phyloP scores from a whole-genome alignment of 30 jellyfish, hydroid and myxozoan species.

The Hydractinia echinata region DNA sequence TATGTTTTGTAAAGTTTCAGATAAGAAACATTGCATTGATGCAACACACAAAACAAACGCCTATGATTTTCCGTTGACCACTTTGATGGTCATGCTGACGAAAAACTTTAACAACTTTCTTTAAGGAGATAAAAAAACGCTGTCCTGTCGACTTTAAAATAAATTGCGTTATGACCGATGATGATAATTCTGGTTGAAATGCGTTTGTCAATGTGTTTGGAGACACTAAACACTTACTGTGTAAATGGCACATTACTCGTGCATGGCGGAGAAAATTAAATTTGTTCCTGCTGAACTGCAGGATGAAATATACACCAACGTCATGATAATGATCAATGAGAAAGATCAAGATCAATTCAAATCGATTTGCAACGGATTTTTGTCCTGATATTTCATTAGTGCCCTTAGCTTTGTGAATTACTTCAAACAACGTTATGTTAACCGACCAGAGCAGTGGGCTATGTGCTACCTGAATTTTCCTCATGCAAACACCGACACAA shows the following conservation, averaged over 20 bases:
- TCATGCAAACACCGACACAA: constrained; percentile 39
- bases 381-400: not conserved
- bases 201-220: constrained; percentile 27
- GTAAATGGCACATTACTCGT: constrained; percentile 44
- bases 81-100: constrained; percentile 4
- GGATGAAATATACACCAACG: constrained; percentile 21
- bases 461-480: constrained; percentile 34
- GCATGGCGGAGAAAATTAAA: constrained; percentile 27
- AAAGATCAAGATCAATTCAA: constrained; percentile 9
- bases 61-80: constrained; percentile 1
- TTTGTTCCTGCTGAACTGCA: constrained; percentile 21
- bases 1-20: constrained; percentile 13
- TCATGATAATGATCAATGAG: constrained; percentile 25
- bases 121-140: constrained; percentile 24
- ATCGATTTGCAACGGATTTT: constrained; percentile 12
- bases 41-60: constrained; percentile 33
- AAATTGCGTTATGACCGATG: constrained; percentile 27
- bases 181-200: constrained; percentile 38
- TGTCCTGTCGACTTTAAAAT: constrained; percentile 16
- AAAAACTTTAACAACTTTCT: constrained; percentile 12
- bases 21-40: constrained; percentile 23
- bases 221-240: constrained; percentile 27
- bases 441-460: too few relatives aligned
- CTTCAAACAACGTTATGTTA: constrained; percentile 6
- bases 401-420: constrained; percentile 15